These are phyloP conservation scores for Etia nguti DNA, from an alignment of 2,113 vertebrate species.

Conservation along the genomic window DNA sequence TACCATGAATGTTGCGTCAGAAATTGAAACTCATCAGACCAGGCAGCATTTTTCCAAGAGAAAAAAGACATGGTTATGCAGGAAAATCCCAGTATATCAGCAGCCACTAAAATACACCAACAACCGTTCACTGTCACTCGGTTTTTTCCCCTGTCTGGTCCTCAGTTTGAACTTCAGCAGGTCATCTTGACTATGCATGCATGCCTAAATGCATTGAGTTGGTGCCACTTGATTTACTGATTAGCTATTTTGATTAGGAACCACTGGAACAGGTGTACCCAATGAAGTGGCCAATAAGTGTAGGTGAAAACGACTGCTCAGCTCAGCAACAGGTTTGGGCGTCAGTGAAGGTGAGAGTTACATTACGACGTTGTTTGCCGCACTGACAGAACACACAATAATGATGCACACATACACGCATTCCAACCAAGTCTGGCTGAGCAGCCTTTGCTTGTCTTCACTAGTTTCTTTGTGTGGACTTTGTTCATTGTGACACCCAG, in stretches of 20 bases:
- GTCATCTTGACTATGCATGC: neutral
- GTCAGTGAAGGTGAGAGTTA: neutral
- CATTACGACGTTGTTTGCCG: neutral
- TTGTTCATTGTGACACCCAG: slow-evolving; percentile 44
- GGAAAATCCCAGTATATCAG: neutral
- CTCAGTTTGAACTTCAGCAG: neutral
- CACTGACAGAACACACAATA: neutral
- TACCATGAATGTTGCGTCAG: neutral
- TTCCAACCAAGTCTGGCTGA: neutral
- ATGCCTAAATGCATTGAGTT: neutral
- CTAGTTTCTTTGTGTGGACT: slow-evolving; percentile 10
- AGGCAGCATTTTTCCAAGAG: neutral
- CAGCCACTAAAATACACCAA: neutral
- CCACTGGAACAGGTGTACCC: neutral
- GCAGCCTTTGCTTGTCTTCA: slow-evolving; percentile 10
- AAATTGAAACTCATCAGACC: neutral
- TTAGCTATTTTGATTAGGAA: neutral
- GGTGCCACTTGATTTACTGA: neutral
- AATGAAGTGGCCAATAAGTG: neutral
- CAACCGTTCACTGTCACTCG: neutral
- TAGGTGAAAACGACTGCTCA: neutral
- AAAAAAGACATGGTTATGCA: too few species aligned
- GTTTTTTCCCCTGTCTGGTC: neutral
- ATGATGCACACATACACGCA: neutral
- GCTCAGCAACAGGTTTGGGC: neutral